Evolutionary conservation across 2,888 invertebrate species (phyloP), one percentile per base, ranked within the genome.

Genomic region (Agrotis ipsilon): DNA sequence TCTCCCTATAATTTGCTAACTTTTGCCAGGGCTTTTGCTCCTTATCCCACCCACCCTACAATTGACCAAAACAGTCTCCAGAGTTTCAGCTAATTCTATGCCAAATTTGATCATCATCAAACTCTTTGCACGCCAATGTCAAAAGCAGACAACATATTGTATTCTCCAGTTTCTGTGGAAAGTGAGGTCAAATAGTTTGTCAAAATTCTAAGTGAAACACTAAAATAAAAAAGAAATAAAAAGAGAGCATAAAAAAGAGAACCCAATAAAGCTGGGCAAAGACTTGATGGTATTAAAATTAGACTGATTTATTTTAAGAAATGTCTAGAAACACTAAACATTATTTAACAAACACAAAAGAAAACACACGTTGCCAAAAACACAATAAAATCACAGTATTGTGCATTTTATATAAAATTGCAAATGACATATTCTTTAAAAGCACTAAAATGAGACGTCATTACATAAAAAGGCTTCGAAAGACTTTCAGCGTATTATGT

Each of bases 401-500:
- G 7, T 54, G 18, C n/a, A 19, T 32, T 39, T 32, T 19, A 19
- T 21, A 55, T 39, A 49, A 63, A 39, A 58, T 72, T 64, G 11
- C 32, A 75, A 58, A 75, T 58, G 24, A 52, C 51, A n/a, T 48
- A 32, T 51, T 21, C 14, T 32, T 39, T 64, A 45, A 78, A 71
- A 78, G 64, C 58, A 52, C 19, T 58, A 70, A 5, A 71, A 62
- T 63, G 51, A 52, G 32, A 72, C 13, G 5, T 48, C 11, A 72
- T 72, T 64, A 58, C 13, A 32, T 13, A 58, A 51, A 77, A 45
- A 71, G 62, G 59, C 45, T 75, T 54, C 24, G n/a, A 52, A 64
- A 72, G 27, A 49, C 45, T 46, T 39, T 45, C 13, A 60, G 19
- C 14, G 14, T 9, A 45, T 68, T 60, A 61, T 46, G 1, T 55